Conservation (phyloP, 2,113 vertebrate genomes). For the Xiphophorus couchianus region DNA sequence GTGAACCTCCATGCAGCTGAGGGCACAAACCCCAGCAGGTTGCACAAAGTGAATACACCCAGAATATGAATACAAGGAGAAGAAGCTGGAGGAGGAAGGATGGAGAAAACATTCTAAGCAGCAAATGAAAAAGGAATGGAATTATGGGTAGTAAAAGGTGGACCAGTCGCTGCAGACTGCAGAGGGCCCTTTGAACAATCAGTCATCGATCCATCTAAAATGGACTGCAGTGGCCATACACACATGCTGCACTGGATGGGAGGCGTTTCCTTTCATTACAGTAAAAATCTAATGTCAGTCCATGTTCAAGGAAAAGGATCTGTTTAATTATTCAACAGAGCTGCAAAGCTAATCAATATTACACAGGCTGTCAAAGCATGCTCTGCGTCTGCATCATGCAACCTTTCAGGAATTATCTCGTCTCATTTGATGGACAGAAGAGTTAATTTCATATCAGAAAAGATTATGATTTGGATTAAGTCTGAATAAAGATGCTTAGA, state of each 20-base stretch:
- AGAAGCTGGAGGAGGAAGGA: background rate
- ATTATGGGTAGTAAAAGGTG: conserved; percentile 47
- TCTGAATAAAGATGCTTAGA: background rate
- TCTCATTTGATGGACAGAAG: conserved; percentile 1
- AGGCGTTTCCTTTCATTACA: conserved; percentile 11
- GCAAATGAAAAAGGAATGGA: background rate
- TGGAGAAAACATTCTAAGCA: background rate
- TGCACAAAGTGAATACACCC: background rate
- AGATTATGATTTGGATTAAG: background rate
- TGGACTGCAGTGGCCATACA: conserved; percentile 10
- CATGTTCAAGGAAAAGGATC: conserved; percentile 15
- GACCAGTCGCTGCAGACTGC: conserved; percentile 34
- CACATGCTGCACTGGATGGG: conserved; percentile 11
- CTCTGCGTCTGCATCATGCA: background rate
- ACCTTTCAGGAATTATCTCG: background rate
- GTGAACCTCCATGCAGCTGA: conserved; percentile 33
- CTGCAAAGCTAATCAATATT: conserved; percentile 51
- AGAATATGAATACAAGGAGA: background rate
- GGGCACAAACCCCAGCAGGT: conserved; percentile 15
- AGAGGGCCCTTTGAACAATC: conserved; percentile 28
- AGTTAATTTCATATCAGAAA: background rate
- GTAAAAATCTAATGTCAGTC: conserved; percentile 25
- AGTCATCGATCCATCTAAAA: conserved; percentile 46
- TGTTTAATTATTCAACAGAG: conserved; percentile 42
- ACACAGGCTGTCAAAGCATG: conserved; percentile 18